phyloP scores from a whole-genome alignment of 2,797 vertebrate species.

The Enteromius unitaeniatus region DNA sequence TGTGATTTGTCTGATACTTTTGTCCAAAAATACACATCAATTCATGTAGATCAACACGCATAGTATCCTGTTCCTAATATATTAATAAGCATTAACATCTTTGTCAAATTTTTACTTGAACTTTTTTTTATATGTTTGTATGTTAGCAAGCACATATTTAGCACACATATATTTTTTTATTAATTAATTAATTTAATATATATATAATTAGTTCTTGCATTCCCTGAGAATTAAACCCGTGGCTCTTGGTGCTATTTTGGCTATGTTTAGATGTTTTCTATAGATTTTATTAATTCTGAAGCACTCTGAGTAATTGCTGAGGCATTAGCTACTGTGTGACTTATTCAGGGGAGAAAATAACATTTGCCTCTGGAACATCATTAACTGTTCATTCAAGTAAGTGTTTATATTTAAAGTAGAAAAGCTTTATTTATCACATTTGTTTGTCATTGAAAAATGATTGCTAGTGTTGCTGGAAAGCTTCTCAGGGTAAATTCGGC shows the following conservation, averaged over 20 bases:
- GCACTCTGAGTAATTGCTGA: slow-evolving; percentile 6
- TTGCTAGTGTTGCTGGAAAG: neutral
- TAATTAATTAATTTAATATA: neutral
- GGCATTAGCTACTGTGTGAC: slow-evolving; percentile 35
- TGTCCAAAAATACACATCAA: no score
- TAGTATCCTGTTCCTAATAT: neutral
- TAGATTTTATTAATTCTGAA: neutral
- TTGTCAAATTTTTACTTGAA: neutral
- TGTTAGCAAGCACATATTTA: neutral
- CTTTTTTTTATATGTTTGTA: neutral
- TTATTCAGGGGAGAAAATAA: slow-evolving; percentile 20
- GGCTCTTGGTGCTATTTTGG: neutral
- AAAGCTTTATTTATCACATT: neutral
- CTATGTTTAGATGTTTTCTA: neutral
- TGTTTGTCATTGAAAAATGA: neutral
- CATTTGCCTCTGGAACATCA: slow-evolving; percentile 32
- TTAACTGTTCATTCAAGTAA: slow-evolving; percentile 35
- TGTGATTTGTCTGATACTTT: no score
- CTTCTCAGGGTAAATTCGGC: neutral
- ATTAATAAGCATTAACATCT: neutral
- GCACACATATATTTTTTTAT: no score
- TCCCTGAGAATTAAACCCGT: neutral
- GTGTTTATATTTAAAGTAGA: neutral
- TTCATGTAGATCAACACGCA: neutral
- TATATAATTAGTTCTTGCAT: neutral